A percentile compares a stretch with the other conserved stretches of the same genome.
phyloP scores from a whole-genome alignment of 2,888 invertebrate species.

The Pammene aurita region DNA sequence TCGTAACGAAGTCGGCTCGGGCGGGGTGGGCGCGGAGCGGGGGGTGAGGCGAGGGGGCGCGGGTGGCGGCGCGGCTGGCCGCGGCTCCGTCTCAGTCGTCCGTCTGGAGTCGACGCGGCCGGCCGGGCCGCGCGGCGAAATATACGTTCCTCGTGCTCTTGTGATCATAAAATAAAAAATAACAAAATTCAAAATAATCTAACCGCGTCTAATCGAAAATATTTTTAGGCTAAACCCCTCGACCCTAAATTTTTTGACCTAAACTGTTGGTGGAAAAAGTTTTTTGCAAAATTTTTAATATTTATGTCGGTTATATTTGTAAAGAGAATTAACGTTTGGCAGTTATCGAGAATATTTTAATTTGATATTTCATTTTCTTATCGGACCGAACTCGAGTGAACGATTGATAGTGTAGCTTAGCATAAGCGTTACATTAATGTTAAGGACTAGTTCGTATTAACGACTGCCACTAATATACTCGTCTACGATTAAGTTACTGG shows the following conservation, averaged over 20 bases:
- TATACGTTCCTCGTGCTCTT: constrained; percentile 84
- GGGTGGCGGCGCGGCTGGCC: constrained; percentile 63
- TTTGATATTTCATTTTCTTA: constrained; percentile 73
- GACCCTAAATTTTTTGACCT: constrained; percentile 73
- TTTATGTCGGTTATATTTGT: constrained; percentile 81
- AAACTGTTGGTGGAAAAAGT: constrained; percentile 63
- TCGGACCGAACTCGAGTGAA: constrained; percentile 65
- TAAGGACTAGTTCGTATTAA: constrained; percentile 67
- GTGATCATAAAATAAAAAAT: constrained; percentile 81
- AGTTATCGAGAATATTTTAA: constrained; percentile 77
- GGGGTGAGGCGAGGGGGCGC: constrained; percentile 51
- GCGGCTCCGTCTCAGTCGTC: constrained; percentile 78
- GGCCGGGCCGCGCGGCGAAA: constrained; percentile 81
- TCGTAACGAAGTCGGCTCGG: constrained; percentile 80
- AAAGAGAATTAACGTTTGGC: constrained; percentile 78
- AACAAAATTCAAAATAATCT: constrained; percentile 62
- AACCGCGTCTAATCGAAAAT: constrained; percentile 77
- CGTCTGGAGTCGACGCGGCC: constrained; percentile 83
- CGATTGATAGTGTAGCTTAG: constrained; percentile 55
- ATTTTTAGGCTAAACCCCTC: constrained; percentile 78
- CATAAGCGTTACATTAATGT: constrained; percentile 55
- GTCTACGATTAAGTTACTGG: constrained; percentile 53
- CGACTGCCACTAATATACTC: constrained; percentile 60
- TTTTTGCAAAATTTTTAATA: constrained; percentile 81
- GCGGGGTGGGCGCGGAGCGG: constrained; percentile 53